These are phyloP conservation scores for Alexandromys fortis DNA, from an alignment of 2,113 vertebrate genomes.

Conservation along the genomic window DNA sequence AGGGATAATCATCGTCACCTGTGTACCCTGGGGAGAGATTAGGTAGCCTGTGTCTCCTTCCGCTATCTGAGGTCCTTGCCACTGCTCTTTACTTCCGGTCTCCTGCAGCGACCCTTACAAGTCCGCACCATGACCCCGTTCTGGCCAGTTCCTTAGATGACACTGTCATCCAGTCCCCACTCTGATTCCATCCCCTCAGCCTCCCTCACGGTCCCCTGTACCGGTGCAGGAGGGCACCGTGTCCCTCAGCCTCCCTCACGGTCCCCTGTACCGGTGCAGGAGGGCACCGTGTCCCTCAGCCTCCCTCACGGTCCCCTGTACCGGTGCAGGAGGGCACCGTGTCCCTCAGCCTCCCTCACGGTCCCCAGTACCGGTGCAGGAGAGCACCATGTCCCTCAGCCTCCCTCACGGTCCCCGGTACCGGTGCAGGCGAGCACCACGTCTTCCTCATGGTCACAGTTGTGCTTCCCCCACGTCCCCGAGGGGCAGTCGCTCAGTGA, in stretches of 20 bases:
- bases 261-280: conserved; percentile 73
- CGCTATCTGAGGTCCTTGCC: not conserved
- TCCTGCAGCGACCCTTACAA: not conserved
- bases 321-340: conserved; percentile 81
- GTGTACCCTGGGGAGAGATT: conserved; percentile 43
- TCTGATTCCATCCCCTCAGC: rapidly evolving
- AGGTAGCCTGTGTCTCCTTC: not conserved
- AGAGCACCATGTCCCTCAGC: rapidly evolving
- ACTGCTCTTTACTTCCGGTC: too few relatives aligned
- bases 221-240: conserved; percentile 82
- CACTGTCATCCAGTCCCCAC: not conserved
- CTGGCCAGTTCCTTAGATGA: not conserved
- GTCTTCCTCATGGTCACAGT: conserved; percentile 84
- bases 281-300: conserved; percentile 78
- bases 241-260: not conserved
- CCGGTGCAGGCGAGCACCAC: conserved; percentile 83
- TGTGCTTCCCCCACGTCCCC: conserved; percentile 73
- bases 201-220: not conserved
- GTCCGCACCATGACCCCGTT: rapidly evolving
- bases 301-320: not conserved
- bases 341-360: rapidly evolving
- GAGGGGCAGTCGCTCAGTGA: conserved; percentile 79
- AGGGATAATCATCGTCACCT: conserved; percentile 58
- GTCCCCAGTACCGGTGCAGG: too few relatives aligned
- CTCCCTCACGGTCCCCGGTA: not conserved